Evolutionary conservation across 2,797 vertebrate genomes (phyloP).

Genomic region (Onychomys arenicola): DNA sequence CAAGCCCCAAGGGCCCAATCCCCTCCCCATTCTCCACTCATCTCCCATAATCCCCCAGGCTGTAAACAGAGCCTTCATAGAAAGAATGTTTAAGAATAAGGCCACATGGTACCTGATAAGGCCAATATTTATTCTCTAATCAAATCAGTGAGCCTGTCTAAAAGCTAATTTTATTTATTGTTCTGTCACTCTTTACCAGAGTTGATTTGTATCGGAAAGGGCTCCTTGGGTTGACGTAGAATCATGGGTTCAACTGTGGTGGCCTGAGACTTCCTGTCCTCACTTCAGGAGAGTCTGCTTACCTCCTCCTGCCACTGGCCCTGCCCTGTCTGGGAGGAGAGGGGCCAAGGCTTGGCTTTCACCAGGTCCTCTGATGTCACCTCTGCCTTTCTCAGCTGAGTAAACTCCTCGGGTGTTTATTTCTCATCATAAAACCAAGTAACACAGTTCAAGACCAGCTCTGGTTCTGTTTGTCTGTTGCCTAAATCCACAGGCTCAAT

Average conservation of each 20-base stretch:
- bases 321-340: neutral
- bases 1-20: neutral
- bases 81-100: conserved; percentile 56
- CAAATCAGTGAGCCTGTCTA: neutral
- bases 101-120: neutral
- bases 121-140: conserved; percentile 33
- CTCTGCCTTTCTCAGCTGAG: neutral
- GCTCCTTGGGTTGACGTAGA: neutral
- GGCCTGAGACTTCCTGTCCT: neutral
- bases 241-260: neutral
- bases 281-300: neutral
- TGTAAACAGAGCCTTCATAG: neutral
- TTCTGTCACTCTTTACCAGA: neutral
- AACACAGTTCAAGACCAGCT: neutral
- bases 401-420: neutral
- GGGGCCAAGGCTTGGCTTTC: rapidly evolving
- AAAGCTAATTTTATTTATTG: neutral
- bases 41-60: neutral
- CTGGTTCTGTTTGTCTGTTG: neutral
- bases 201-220: neutral
- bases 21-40: neutral
- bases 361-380: rapidly evolving
- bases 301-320: neutral
- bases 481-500: neutral
- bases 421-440: neutral